phyloP scores from a whole-genome alignment of 1,140 invertebrate species.

The Eubasilissa regina region DNA sequence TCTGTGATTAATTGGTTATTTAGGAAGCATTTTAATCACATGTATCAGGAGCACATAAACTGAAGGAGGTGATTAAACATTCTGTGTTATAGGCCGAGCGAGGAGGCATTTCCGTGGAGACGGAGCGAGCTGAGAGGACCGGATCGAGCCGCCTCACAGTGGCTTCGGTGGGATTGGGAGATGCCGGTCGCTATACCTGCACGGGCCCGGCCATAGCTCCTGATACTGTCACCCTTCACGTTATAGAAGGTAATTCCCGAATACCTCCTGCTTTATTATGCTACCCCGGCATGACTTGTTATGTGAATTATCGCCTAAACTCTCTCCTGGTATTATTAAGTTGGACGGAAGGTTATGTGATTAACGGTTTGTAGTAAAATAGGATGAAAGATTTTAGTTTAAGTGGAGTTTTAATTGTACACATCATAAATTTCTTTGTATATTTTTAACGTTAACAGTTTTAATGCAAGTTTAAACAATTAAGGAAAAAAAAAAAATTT shows the following conservation, averaged over 20 bases:
- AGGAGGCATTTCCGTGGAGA: conserved; percentile 66
- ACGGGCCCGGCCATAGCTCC: conserved; percentile 56
- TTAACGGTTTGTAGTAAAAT: conserved; percentile 14
- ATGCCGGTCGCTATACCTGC: conserved; percentile 65
- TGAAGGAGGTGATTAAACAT: conserved; percentile 32
- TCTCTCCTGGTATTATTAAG: conserved; percentile 43
- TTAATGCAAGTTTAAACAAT: too few species aligned
- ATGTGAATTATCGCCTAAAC: conserved; percentile 43
- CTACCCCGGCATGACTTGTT: conserved; percentile 36
- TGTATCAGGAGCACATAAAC: conserved; percentile 35
- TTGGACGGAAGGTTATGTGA: conserved; percentile 36
- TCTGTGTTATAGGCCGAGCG: conserved; percentile 60
- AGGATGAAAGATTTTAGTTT: conserved; percentile 4
- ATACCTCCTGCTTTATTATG: conserved; percentile 46
- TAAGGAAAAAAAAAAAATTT: too few species aligned
- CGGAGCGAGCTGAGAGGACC: conserved; percentile 64
- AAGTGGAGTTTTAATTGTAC: too few species aligned
- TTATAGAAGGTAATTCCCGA: conserved; percentile 55
- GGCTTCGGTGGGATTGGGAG: conserved; percentile 60
- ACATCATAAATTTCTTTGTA: too few species aligned
- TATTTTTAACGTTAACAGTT: too few species aligned
- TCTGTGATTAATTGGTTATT: neutral
- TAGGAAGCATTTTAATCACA: conserved; percentile 14
- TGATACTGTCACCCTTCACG: conserved; percentile 56
- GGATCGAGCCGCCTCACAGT: conserved; percentile 65